Evolutionary conservation across 2,113 vertebrate genomes (phyloP).

Genomic region (Sporophila hypoxantha): DNA sequence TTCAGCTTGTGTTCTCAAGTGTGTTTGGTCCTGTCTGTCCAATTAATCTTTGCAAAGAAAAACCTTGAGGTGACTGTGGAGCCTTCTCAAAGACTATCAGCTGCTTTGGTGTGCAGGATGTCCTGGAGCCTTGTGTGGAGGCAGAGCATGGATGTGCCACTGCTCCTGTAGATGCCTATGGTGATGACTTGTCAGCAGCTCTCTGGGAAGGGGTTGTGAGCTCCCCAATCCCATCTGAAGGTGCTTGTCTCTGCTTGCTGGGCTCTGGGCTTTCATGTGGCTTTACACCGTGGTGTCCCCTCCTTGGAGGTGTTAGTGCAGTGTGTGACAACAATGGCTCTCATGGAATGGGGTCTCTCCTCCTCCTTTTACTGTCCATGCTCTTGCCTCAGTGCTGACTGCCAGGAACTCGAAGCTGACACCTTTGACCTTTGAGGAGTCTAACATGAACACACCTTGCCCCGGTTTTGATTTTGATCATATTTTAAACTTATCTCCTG

Average conservation of each 20-base stretch:
- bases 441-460: background rate
- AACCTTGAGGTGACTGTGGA: background rate
- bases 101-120: background rate
- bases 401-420: background rate
- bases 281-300: background rate
- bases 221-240: background rate
- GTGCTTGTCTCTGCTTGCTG: background rate
- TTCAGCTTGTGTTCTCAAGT: background rate
- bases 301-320: background rate
- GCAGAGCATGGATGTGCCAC: background rate
- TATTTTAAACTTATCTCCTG: background rate
- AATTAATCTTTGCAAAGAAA: background rate
- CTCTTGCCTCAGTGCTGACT: background rate
- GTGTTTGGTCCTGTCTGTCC: background rate
- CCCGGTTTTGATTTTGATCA: background rate
- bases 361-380: background rate
- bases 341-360: background rate
- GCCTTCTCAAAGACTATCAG: background rate
- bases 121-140: background rate
- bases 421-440: background rate
- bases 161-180: rapidly evolving
- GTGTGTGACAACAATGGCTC: background rate
- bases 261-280: background rate
- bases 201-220: background rate
- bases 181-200: background rate